Percentiles rank a stretch among this genome's conserved stretches.
phyloP scores from a whole-genome alignment of 2,888 invertebrate genomes.

The Agonopterix arenella region DNA sequence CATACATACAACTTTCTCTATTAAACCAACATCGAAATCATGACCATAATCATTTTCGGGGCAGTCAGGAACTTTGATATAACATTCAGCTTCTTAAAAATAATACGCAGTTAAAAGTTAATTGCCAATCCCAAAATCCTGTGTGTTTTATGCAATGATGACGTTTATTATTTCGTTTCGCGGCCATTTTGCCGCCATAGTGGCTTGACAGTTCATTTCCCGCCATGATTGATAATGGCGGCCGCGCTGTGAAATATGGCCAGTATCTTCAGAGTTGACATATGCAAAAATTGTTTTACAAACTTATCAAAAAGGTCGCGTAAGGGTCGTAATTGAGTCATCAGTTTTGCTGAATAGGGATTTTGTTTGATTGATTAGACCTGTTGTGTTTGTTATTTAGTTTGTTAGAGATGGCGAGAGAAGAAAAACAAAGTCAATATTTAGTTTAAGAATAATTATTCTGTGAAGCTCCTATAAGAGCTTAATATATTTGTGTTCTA shows the following conservation, averaged over 20 bases:
- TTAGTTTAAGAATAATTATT: no score
- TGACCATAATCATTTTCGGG: no score
- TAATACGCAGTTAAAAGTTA: neutral
- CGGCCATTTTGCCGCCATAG: constrained; percentile 48
- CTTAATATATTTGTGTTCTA: no score
- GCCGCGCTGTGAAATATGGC: constrained; percentile 57
- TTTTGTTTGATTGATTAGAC: constrained; percentile 24
- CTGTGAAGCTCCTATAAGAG: no score
- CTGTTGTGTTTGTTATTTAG: neutral
- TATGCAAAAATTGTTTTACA: constrained; percentile 74
- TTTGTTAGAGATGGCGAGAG: no score
- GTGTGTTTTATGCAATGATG: neutral
- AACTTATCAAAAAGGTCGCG: constrained; percentile 62
- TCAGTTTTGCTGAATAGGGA: constrained; percentile 25
- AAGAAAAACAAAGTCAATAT: no score
- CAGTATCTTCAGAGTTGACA: constrained; percentile 56
- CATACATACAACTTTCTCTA: no score
- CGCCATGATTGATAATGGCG: constrained; percentile 68
- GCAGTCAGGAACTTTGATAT: no score
- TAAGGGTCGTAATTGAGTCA: constrained; percentile 50
- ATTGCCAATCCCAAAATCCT: neutral
- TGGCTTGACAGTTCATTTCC: constrained; percentile 67
- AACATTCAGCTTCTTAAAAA: neutral
- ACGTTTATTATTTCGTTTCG: constrained; percentile 40
- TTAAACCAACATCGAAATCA: no score